Percentiles rank a stretch among this genome's conserved stretches.
phyloP scores from a whole-genome alignment of 2,113 vertebrate genomes.

The Amazona guildingii region DNA sequence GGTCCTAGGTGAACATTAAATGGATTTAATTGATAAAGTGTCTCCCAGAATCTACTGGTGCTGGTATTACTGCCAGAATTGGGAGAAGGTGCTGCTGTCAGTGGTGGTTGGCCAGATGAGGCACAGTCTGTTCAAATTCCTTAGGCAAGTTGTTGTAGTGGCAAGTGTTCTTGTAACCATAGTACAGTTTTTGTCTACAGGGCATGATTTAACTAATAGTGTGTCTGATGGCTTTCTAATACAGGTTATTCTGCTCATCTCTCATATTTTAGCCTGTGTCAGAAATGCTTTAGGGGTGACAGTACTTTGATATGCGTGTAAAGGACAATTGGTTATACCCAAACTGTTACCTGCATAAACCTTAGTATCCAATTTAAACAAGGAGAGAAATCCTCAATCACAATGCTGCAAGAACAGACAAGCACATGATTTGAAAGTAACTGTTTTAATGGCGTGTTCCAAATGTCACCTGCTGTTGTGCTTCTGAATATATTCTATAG shows the following conservation, averaged over 20 bases:
- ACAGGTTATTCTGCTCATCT: background rate
- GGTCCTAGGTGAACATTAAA: background rate
- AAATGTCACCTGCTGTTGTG: background rate
- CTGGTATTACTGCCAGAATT: background rate
- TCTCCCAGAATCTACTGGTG: background rate
- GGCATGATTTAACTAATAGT: background rate
- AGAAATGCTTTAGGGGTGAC: background rate
- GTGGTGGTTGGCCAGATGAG: background rate
- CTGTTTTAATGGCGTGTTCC: background rate
- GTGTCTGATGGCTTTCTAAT: background rate
- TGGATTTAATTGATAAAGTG: background rate
- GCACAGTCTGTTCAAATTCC: background rate
- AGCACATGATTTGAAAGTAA: background rate
- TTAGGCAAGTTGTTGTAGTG: background rate
- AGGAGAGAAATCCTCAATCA: background rate
- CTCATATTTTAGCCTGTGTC: background rate
- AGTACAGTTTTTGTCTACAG: background rate
- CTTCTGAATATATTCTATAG: background rate
- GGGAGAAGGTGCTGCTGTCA: background rate
- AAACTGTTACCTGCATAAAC: background rate
- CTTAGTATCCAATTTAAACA: background rate
- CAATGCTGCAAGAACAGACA: background rate
- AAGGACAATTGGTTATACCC: background rate
- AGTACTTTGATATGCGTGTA: background rate
- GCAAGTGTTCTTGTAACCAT: background rate